A percentile compares a stretch with the other conserved stretches of the same genome.
Evolutionary conservation across 2,797 vertebrate genomes (phyloP).

Genomic region (Scomberomorus guttatus): DNA sequence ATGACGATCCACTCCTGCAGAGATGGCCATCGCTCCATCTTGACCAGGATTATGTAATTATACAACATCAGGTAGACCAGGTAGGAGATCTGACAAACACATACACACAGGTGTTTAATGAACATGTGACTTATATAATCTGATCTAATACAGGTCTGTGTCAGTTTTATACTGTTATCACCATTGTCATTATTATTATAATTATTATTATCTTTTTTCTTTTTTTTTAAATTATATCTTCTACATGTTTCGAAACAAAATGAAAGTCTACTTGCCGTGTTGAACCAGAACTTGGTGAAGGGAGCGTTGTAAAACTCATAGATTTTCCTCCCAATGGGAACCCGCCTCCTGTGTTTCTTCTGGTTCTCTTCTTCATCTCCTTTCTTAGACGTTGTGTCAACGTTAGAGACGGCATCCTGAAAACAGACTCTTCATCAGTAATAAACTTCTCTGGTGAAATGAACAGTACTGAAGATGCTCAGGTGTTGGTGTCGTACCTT

Average conservation of each 20-base stretch:
- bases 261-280: slow-evolving; percentile 89
- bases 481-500: slow-evolving; percentile 48
- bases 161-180: not conserved
- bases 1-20: slow-evolving; percentile 97
- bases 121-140: no score
- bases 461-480: accelerated
- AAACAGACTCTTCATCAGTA: slow-evolving; percentile 7
- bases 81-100: slow-evolving; percentile 90
- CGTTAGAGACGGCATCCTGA: slow-evolving; percentile 86
- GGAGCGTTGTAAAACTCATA: slow-evolving; percentile 97
- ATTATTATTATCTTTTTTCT: not conserved
- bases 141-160: no score
- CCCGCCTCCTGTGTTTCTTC: slow-evolving; percentile 86
- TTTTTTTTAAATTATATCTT: not conserved
- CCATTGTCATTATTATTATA: not conserved
- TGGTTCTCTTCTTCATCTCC: slow-evolving; percentile 93
- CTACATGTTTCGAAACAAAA: not conserved
- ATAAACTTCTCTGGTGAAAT: accelerated
- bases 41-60: slow-evolving; percentile 97
- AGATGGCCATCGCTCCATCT: slow-evolving; percentile 95
- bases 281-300: slow-evolving; percentile 99
- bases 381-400: slow-evolving; percentile 89
- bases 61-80: slow-evolving; percentile 94
- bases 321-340: slow-evolving; percentile 93
- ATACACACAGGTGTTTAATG: not conserved